Conservation (phyloP, 2,797 vertebrate species). For the Leucoraja ocellata region DNA sequence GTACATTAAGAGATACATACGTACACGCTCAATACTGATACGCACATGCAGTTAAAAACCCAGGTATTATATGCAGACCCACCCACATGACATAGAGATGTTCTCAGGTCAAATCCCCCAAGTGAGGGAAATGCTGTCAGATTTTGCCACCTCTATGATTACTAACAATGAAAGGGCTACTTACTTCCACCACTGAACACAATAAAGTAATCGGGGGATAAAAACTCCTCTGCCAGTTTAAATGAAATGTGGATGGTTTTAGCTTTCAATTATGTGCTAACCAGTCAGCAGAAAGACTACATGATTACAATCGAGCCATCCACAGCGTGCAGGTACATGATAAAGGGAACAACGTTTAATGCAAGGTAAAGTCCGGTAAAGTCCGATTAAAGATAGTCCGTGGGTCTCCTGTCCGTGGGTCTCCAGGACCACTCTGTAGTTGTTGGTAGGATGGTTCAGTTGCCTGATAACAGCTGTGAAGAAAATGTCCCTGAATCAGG, state of each 20-base stretch:
- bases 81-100: not conserved
- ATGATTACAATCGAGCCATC: too few species aligned
- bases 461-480: too few species aligned
- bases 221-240: not conserved
- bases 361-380: too few species aligned
- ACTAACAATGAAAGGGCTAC: not conserved
- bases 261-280: too few species aligned
- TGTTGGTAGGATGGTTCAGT: too few species aligned
- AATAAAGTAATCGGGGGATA: not conserved
- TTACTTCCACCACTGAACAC: not conserved
- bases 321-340: too few species aligned
- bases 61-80: not conserved
- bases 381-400: too few species aligned
- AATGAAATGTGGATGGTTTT: not conserved
- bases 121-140: not conserved
- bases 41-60: not conserved
- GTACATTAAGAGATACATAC: not conserved
- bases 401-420: too few species aligned
- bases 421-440: too few species aligned
- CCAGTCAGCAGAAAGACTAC: too few species aligned
- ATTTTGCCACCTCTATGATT: not conserved
- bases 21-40: not conserved
- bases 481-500: too few species aligned
- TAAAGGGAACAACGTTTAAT: too few species aligned
- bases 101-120: not conserved